A percentile compares a stretch with the other conserved stretches of the same genome.
Conservation (phyloP, 2,888 invertebrate species). For the Onchidella celtica region DNA sequence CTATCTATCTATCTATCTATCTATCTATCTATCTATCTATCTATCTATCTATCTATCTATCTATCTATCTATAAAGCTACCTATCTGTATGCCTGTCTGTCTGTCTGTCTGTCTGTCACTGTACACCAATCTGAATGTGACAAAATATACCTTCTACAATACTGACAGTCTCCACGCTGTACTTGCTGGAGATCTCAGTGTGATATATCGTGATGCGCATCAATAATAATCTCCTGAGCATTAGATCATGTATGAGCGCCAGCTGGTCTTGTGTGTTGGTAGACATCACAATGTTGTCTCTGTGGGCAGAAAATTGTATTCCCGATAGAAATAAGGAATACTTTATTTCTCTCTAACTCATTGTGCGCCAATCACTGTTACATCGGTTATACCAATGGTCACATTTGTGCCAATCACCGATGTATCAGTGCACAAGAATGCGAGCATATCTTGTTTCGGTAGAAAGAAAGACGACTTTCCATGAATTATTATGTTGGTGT, state of each 20-base stretch:
- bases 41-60: not conserved
- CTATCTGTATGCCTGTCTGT: not conserved
- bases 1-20: not conserved
- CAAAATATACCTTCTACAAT: constrained; percentile 58
- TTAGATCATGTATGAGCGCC: constrained; percentile 38
- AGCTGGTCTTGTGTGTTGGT: constrained; percentile 47
- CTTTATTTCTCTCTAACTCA: too few species aligned
- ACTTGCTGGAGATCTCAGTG: constrained; percentile 61
- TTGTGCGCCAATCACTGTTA: too few species aligned
- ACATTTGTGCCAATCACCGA: too few species aligned
- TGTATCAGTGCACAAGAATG: too few species aligned
- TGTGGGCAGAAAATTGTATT: too few species aligned
- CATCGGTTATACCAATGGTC: too few species aligned
- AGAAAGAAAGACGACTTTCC: too few species aligned
- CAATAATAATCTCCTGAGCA: constrained; percentile 45
- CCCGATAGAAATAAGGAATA: too few species aligned
- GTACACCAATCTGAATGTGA: not conserved
- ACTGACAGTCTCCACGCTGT: constrained; percentile 60
- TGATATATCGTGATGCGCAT: constrained; percentile 58
- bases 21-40: not conserved
- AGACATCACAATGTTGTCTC: constrained; percentile 51
- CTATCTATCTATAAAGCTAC: not conserved
- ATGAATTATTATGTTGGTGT: too few species aligned
- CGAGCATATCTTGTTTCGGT: too few species aligned
- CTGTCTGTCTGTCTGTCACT: not conserved